Conservation (phyloP, 2,888 invertebrate species). For the Drosophila anceps region DNA sequence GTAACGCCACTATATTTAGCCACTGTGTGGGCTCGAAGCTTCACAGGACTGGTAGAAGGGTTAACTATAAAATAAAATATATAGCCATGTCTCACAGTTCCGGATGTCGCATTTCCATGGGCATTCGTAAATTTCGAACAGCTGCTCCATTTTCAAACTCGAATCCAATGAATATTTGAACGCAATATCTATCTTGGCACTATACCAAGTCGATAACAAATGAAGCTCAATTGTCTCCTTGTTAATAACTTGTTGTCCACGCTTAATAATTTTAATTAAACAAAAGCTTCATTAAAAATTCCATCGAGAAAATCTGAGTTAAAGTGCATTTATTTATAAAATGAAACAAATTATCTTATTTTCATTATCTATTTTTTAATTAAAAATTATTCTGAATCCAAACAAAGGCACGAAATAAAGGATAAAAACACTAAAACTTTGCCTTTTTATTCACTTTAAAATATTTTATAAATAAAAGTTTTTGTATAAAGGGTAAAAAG, state of each 20-base stretch:
- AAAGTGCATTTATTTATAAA: background rate
- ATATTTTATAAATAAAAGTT: no score
- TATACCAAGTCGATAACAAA: background rate
- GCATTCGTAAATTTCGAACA: slow-evolving; percentile 38
- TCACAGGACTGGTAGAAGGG: slow-evolving; percentile 14
- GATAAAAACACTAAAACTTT: background rate
- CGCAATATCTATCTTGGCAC: background rate
- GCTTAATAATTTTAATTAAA: background rate
- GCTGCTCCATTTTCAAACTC: slow-evolving; percentile 16
- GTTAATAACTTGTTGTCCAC: background rate
- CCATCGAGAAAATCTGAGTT: background rate
- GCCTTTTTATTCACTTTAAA: background rate
- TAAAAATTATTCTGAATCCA: background rate
- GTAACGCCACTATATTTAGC: slow-evolving; percentile 59
- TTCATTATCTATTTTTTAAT: background rate
- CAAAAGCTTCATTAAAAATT: background rate
- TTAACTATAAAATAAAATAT: slow-evolving; percentile 53
- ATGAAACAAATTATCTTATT: background rate
- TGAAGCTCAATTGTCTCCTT: background rate
- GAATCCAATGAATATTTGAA: slow-evolving; percentile 24
- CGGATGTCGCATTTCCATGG: slow-evolving; percentile 41
- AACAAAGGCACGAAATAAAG: background rate
- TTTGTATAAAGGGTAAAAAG: no score
- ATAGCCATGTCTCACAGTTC: slow-evolving; percentile 13
- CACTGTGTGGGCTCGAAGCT: slow-evolving; percentile 47